These are phyloP conservation scores for Hydra vulgaris DNA, from an alignment of 30 jellyfish, hydroid and myxozoan genomes.

Conservation along the genomic window DNA sequence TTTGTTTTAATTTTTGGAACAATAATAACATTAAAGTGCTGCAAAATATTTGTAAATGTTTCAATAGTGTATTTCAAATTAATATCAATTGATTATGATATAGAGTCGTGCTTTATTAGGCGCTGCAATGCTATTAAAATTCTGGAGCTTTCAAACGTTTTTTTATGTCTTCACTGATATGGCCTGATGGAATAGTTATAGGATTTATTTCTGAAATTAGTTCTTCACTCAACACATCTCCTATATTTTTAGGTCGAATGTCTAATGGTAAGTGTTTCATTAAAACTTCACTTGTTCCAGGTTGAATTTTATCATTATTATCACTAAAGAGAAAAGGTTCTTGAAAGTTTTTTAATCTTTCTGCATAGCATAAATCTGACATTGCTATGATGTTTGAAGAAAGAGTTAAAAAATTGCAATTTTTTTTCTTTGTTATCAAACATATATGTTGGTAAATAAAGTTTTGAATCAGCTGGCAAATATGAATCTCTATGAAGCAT, in stretches of 20 bases:
- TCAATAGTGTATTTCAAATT: not conserved
- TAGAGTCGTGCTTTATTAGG: slow-evolving; percentile 34
- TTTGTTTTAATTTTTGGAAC: not conserved
- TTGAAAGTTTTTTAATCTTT: slow-evolving; percentile 21
- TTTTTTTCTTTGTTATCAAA: slow-evolving; percentile 1
- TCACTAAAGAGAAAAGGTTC: slow-evolving; percentile 28
- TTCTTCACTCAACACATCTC: slow-evolving; percentile 31
- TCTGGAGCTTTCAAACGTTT: slow-evolving; percentile 14
- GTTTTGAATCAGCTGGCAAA: not conserved
- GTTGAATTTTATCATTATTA: not conserved
- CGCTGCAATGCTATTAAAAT: slow-evolving; percentile 29
- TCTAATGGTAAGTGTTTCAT: slow-evolving; percentile 23
- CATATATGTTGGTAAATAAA: slow-evolving; percentile 40
- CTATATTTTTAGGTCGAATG: slow-evolving; percentile 26
- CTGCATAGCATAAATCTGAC: slow-evolving; percentile 35
- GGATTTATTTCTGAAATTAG: not conserved
- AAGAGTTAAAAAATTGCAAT: slow-evolving; percentile 1
- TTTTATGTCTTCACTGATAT: slow-evolving; percentile 36
- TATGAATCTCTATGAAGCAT: not conserved
- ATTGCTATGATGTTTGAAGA: slow-evolving; percentile 26
- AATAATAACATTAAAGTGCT: not conserved
- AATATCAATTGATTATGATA: not conserved
- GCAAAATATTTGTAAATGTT: not conserved
- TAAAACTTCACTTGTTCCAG: not conserved
- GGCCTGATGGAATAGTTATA: slow-evolving; percentile 12